These are phyloP conservation scores for Eupelmus urozonus DNA, from an alignment of 2,888 invertebrate species.

Conservation along the genomic window DNA sequence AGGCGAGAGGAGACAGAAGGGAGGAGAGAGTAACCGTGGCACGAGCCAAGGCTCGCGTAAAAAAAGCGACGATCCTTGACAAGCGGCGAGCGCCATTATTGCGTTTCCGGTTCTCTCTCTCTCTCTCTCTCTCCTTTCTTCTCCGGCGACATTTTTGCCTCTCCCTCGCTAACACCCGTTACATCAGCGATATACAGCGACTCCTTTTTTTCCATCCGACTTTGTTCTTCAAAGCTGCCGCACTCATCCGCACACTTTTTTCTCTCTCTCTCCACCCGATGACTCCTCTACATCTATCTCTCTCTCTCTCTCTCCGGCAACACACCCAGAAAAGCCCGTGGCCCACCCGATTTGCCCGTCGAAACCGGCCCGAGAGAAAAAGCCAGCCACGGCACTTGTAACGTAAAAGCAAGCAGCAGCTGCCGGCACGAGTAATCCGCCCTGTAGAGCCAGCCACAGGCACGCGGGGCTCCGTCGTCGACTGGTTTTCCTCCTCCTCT, in stretches of 20 bases:
- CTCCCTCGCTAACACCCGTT: constrained; percentile 20
- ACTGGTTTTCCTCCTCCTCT: too few relatives aligned
- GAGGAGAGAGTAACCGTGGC: not conserved
- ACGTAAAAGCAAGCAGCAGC: too few relatives aligned
- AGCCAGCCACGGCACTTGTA: too few relatives aligned
- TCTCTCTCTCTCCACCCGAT: too few relatives aligned
- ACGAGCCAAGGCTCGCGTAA: constrained; percentile 10
- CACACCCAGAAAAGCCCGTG: constrained; percentile 23
- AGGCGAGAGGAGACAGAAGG: too few relatives aligned
- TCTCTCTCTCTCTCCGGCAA: too few relatives aligned
- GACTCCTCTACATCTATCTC: too few relatives aligned
- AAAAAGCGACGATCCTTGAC: constrained; percentile 34
- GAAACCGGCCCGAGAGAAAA: too few relatives aligned
- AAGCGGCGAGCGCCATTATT: constrained; percentile 56
- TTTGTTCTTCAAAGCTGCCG: not conserved
- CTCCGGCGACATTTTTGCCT: constrained; percentile 26
- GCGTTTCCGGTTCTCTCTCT: constrained; percentile 50
- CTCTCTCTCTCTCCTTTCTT: constrained; percentile 13
- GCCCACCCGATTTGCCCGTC: too few relatives aligned
- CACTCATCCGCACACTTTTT: constrained; percentile 1
- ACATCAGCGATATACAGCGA: constrained; percentile 20
- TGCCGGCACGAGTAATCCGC: too few relatives aligned
- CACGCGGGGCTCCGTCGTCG: too few relatives aligned
- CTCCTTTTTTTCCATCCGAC: not conserved
- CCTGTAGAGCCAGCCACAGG: too few relatives aligned